Evolutionary conservation across 2,113 vertebrate species (phyloP), one percentile per base, ranked within the genome.

Genomic region (Salvelinus sp.): DNA sequence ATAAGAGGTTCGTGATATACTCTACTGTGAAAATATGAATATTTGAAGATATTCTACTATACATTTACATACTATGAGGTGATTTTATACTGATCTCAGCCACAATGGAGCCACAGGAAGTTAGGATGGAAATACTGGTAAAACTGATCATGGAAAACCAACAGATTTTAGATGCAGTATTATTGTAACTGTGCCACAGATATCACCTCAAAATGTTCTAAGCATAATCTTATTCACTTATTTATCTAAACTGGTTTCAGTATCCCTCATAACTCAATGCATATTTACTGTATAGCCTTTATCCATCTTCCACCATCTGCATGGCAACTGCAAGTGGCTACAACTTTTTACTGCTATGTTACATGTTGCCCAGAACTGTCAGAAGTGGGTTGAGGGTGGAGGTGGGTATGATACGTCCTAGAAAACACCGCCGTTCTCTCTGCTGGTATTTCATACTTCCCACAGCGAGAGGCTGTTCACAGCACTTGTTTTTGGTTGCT

Each of bases 401-500:
- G 50, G 63, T 74, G 44, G 50, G 50, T 54, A 54, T 54, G 65
- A 22, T 9, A 47, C 27, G 71, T 44, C 57, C 66, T 64, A 72
- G 66, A 73, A 67, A 62, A 68, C 27, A 58, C 10, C 22, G 25
- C 18, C 18, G 50, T 65, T 62, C 58, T 71, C 18, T 60, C 22
- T 14, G 57, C 64, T 14, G 73, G 27, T 7, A 16, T 22, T 23
- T 20, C 66, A 12, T 62, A 50, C 13, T 28, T 18, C 50, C 71
- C 22, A 68, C 38, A 71, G 50, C 65, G 65, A 58, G 30, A 58
- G 44, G 71, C 33, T 78, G 65, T 73, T 58, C 71, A 48, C 38
- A 30, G 71, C 70, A 33, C 67, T 81, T 73, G 71, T 77, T 65
- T 69, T 28, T 74, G 70, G 66, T 76, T 70, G 57, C 67, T 66